Evolutionary conservation across 2,113 vertebrate species (phyloP).

Genomic region (Dipodomys ordii): DNA sequence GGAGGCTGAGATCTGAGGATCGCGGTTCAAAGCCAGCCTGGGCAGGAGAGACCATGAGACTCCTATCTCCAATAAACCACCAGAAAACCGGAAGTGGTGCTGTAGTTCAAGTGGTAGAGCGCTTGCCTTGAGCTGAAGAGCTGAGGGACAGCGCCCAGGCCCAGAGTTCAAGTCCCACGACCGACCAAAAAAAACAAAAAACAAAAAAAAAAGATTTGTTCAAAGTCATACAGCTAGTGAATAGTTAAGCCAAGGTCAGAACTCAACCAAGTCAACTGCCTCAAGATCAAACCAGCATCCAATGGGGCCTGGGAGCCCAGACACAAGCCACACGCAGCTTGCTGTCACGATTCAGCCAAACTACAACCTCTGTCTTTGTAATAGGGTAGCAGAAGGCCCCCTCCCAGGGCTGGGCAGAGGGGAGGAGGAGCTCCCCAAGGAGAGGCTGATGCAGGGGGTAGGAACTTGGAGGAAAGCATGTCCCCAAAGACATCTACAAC

Average conservation of each 20-base stretch:
- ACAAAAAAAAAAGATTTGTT: neutral
- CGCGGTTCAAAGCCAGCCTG: too few relatives aligned
- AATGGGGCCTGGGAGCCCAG: neutral
- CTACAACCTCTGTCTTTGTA: neutral
- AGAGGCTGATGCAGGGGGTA: neutral
- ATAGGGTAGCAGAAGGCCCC: neutral
- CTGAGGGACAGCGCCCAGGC: too few relatives aligned
- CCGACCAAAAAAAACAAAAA: too few relatives aligned
- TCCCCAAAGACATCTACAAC: neutral
- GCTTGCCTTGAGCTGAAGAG: too few relatives aligned
- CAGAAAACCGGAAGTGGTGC: too few relatives aligned
- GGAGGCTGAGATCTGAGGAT: too few relatives aligned
- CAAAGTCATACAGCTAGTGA: neutral
- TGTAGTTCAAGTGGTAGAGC: too few relatives aligned
- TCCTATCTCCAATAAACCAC: too few relatives aligned
- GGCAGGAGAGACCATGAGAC: too few relatives aligned
- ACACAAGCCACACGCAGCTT: neutral
- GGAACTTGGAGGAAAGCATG: neutral
- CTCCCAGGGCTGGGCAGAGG: rapidly evolving
- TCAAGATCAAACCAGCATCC: neutral
- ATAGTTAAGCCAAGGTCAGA: neutral
- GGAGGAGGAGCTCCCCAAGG: neutral
- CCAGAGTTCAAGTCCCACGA: too few relatives aligned
- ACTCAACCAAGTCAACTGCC: neutral
- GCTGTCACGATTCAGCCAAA: rapidly evolving